A percentile compares a stretch with the other conserved stretches of the same genome.
These are phyloP conservation scores for Drosophila bifasciata DNA, from an alignment of 1,140 invertebrate species.

Conservation along the genomic window DNA sequence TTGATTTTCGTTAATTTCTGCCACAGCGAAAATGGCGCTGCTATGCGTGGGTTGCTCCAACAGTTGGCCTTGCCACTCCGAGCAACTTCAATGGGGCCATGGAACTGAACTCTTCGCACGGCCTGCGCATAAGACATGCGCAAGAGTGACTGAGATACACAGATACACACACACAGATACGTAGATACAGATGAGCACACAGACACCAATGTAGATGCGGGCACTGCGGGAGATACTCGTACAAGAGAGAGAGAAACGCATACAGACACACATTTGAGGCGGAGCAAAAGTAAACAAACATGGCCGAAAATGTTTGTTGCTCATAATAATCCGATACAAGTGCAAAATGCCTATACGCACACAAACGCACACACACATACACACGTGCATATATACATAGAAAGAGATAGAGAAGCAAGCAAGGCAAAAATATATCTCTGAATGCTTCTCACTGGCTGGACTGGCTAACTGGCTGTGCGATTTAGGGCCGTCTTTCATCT, in stretches of 20 bases:
- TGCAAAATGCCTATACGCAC: constrained; percentile 62
- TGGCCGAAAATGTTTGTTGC: constrained; percentile 83
- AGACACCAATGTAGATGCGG: constrained; percentile 27
- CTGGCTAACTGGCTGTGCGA: too few relatives aligned
- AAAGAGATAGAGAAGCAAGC: constrained; percentile 9
- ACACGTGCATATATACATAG: neutral
- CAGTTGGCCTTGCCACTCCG: constrained; percentile 4
- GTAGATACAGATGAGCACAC: constrained; percentile 33
- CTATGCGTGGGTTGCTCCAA: constrained; percentile 37
- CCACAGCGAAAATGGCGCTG: constrained; percentile 69
- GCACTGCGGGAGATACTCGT: constrained; percentile 37
- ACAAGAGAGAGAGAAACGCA: constrained; percentile 30
- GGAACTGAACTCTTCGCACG: constrained; percentile 28
- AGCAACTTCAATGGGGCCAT: neutral
- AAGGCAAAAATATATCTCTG: constrained; percentile 36
- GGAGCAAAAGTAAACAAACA: constrained; percentile 84
- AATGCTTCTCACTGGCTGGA: constrained; percentile 58
- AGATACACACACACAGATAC: constrained; percentile 36
- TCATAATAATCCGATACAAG: constrained; percentile 83
- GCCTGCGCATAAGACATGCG: constrained; percentile 74
- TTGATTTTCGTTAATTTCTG: constrained; percentile 70
- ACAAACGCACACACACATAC: constrained; percentile 19
- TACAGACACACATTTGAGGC: constrained; percentile 68
- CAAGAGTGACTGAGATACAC: constrained; percentile 75
- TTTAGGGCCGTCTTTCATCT: constrained; percentile 27